Conservation (phyloP, 2,113 vertebrate species). For the Daubentonia madagascariensis region DNA sequence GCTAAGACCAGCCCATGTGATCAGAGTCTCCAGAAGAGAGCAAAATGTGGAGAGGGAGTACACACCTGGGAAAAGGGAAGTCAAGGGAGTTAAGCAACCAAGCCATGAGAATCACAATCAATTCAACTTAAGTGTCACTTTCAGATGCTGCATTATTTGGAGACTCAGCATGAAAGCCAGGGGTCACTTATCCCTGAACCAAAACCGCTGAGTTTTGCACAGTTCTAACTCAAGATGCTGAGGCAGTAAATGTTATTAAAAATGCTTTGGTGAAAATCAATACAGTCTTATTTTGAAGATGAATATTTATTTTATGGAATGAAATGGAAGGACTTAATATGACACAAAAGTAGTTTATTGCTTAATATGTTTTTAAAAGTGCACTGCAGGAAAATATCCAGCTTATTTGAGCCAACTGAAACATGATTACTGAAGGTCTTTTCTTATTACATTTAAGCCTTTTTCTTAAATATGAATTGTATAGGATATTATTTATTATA, state of each 20-base stretch:
- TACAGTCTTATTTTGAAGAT: slow-evolving; percentile 71
- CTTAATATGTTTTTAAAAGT: slow-evolving; percentile 69
- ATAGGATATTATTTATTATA: background rate
- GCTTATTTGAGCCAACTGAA: slow-evolving; percentile 45
- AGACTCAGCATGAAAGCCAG: slow-evolving; percentile 48
- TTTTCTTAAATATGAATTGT: slow-evolving; percentile 55
- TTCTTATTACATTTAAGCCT: slow-evolving; percentile 15
- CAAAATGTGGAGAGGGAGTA: background rate
- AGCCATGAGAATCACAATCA: background rate
- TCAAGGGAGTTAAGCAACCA: background rate
- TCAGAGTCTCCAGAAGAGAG: background rate
- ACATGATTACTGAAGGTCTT: slow-evolving; percentile 9
- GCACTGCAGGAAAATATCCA: slow-evolving; percentile 43
- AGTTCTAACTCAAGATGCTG: slow-evolving; percentile 63
- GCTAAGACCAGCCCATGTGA: background rate
- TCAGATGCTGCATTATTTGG: slow-evolving; percentile 35
- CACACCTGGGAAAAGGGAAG: background rate
- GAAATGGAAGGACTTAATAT: slow-evolving; percentile 60
- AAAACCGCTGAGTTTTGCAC: slow-evolving; percentile 70
- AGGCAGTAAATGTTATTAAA: slow-evolving; percentile 66
- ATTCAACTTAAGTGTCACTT: background rate
- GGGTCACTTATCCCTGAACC: slow-evolving; percentile 60
- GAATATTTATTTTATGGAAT: slow-evolving; percentile 74
- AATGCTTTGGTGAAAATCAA: slow-evolving; percentile 71
- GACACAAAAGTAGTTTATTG: slow-evolving; percentile 59